phyloP scores from a whole-genome alignment of 2,888 invertebrate species.

The Synanthedon myopaeformis region DNA sequence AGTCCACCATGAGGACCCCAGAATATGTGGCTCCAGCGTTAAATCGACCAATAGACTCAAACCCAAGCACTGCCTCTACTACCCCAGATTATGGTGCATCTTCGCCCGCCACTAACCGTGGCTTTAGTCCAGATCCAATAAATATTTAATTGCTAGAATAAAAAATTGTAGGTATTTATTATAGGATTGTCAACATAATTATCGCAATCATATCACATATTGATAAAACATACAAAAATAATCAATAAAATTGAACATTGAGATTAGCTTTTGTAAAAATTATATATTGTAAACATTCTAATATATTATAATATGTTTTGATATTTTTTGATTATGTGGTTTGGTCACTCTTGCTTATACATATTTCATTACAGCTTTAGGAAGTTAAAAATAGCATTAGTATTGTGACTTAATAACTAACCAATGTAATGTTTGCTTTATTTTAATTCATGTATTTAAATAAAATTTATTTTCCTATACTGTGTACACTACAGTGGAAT shows the following conservation, averaged over 20 bases:
- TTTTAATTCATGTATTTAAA: too few species aligned
- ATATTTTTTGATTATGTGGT: too few species aligned
- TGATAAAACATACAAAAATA: background rate
- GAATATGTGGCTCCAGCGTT: constrained; percentile 72
- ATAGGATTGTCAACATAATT: background rate
- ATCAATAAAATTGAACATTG: background rate
- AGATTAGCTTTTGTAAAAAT: background rate
- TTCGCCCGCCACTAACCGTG: constrained; percentile 40
- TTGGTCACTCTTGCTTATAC: too few species aligned
- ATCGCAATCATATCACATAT: background rate
- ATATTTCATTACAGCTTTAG: too few species aligned
- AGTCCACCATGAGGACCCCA: constrained; percentile 54
- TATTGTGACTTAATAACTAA: too few species aligned
- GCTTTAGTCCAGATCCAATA: constrained; percentile 49
- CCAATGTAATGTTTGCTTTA: too few species aligned
- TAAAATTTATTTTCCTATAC: too few species aligned
- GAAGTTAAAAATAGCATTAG: too few species aligned
- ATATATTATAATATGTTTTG: too few species aligned
- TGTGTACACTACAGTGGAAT: too few species aligned
- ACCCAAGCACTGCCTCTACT: constrained; percentile 41
- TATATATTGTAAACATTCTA: background rate
- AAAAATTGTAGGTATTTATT: background rate
- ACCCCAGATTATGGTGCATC: constrained; percentile 66
- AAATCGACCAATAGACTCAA: constrained; percentile 56
- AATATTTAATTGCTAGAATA: constrained; percentile 36